Base-by-base conservation (phyloP, 2,797 vertebrate species). In the Nyctibius grandis region DNA sequence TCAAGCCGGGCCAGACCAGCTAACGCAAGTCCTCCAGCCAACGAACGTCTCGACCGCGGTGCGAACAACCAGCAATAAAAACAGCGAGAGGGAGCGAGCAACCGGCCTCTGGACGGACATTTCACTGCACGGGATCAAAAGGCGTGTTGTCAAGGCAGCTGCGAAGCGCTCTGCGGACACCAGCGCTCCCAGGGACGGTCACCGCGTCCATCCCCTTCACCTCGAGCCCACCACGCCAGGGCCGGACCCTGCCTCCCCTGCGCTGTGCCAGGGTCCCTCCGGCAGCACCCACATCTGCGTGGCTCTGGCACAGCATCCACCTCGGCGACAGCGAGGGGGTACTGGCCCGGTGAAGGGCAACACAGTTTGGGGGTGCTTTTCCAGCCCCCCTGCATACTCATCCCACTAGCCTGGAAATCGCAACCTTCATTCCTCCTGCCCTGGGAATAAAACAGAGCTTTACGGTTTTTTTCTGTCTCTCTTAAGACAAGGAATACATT, bases 161-260 rank as follows among this genome's bases (percentile, higher is more conserved):
- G 82, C 65, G 69, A 82, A 94, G 91, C 38, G 8, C 73, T 59
- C 57, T 77, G 36, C 5, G 4, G 59, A 44, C 73, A 57, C 28
- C 21, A n/a, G 82, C 51, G 59, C 85, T 64, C 15, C 40, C 1
- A 4, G 57, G 67, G 47, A n/a, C 16, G 5, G 42, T 15, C 76
- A 3, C 33, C 4, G 0, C 2, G 1, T 47, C 87, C 74, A 16
- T 23, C 44, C 34, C 80, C 23, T 16, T 25, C 48, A 20, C n/a
- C 57, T 56, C 0, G 0, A 86, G 23, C 40, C 36, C 73, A 38
- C 26, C 48, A 12, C 0, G 0, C 26, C 4, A 4, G n/a, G 40
- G 45, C 4, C 0, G 2, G n/a, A 23, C 69, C 29, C 68, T 88
- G 50, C 50, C 70, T 77, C 3, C 72, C 53, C 76, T 34, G 0